Base-by-base conservation (phyloP, 1,140 invertebrate genomes). In the Aphelenchoides fujianensis region DNA sequence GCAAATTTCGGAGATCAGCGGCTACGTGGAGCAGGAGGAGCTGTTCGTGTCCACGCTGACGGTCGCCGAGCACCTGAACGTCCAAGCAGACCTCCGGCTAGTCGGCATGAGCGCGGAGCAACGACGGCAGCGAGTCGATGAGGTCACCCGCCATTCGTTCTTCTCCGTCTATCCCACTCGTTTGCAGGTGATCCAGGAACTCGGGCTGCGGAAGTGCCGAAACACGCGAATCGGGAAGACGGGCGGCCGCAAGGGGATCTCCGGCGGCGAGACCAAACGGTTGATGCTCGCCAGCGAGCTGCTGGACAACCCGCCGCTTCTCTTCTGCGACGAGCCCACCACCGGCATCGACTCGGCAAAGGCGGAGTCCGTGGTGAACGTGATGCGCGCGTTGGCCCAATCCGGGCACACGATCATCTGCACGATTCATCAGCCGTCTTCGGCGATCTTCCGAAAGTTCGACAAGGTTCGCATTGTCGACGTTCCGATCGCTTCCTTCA, bases 341-440 rank as follows among this genome's bases (percentile, higher is more conserved):
- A 91, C 91, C 0, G 91, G 92, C 0, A 82, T 94, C 16, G 92
- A 94, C 81, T 92, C 91, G 84, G 92, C 88, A 79, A 91, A 89
- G 71, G 91, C 92, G 0, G 89, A 89, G 68, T 70, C 89, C 9
- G 90, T 93, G 0, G 89, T 92, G 3, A 88, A 89, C 68, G 89
- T 90, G 0, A 86, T 94, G 54, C 48, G 68, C 53, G 85, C 87
- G 59, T 84, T 92, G 27, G 89, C 90, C 0, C 82, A 83, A 61
- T 87, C 86, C 57, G 91, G 88, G 48, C 91, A 91, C 86, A 89
- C 91, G 36, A 89, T 93, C 7, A 88, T 94, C 27, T 91, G 91
- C 77, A 91, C 91, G 0, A 90, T 94, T 35, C 92, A 94, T 85
- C 92, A 94, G 79, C 92, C 92, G 0, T 91, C 91, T 3, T 93